Conservation (phyloP, 2,888 invertebrate species). For the Mesochorus sp. region DNA sequence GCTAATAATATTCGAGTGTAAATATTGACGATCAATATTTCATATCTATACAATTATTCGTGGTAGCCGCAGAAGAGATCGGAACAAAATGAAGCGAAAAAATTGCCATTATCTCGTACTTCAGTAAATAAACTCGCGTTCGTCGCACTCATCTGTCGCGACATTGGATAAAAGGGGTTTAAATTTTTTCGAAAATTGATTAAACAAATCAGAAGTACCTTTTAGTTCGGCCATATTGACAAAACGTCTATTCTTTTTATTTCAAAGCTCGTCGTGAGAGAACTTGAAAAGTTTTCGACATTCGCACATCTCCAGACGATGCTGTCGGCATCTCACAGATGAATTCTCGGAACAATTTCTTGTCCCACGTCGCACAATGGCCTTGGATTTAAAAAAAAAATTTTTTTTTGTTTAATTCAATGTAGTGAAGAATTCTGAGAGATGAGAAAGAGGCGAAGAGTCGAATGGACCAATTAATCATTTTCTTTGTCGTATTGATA, state of each 20-base stretch:
- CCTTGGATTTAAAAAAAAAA: slow-evolving; percentile 18
- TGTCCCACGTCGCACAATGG: not conserved
- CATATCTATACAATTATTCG: not conserved
- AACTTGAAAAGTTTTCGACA: not conserved
- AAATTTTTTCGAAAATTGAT: not conserved
- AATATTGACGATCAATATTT: not conserved
- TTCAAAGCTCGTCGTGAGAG: not conserved
- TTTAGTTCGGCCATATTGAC: not conserved
- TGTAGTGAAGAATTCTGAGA: not conserved
- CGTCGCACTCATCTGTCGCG: not conserved
- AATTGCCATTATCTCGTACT: not conserved
- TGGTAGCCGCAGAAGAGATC: not conserved
- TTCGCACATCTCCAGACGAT: not conserved
- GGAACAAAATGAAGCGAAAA: not conserved
- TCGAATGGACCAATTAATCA: slow-evolving; percentile 24
- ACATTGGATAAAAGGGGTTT: not conserved
- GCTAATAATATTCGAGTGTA: not conserved
- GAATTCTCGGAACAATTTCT: not conserved
- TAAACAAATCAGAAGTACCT: not conserved
- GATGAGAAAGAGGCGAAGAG: not conserved
- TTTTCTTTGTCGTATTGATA: not conserved
- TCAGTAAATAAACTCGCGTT: not conserved
- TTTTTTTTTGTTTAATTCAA: not conserved
- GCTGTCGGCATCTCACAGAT: slow-evolving; percentile 7
- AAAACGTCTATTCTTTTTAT: not conserved